These are phyloP conservation scores for Sycophila sp. DNA, from an alignment of 1,140 invertebrate genomes.

Conservation along the genomic window DNA sequence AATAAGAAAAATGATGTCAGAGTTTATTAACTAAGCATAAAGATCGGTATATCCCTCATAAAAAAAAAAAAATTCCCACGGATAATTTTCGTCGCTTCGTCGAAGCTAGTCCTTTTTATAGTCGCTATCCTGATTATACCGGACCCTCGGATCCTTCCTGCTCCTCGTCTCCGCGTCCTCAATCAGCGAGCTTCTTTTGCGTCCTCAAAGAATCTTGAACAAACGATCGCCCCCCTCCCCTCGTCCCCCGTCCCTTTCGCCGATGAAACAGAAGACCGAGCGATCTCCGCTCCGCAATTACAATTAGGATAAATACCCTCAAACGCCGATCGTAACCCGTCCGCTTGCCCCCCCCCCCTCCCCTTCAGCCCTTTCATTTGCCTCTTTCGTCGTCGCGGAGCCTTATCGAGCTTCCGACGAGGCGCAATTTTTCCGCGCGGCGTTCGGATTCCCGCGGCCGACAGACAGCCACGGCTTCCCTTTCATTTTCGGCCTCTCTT, in stretches of 20 bases:
- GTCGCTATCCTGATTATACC: neutral
- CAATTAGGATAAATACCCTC: conserved; percentile 48
- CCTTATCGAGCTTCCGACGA: conserved; percentile 19
- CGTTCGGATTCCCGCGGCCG: neutral
- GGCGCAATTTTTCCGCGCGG: conserved; percentile 14
- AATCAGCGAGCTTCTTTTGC: neutral
- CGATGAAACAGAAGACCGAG: neutral
- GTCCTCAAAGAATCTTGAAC: conserved; percentile 11
- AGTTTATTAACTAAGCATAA: no score
- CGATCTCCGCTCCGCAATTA: conserved; percentile 37
- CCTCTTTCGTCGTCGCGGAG: neutral
- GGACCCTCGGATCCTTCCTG: neutral
- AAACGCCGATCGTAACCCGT: conserved; percentile 36
- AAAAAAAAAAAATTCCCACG: no score
- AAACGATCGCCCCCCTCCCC: neutral
- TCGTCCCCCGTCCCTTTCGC: neutral
- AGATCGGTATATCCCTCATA: no score
- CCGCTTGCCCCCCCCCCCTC: conserved; percentile 7
- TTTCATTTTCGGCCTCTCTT: neutral
- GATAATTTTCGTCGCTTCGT: no score
- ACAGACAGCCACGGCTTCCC: no score
- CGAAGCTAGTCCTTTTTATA: neutral
- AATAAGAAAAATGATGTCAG: no score
- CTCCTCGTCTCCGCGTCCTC: neutral
- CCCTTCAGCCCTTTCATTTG: conserved; percentile 22